phyloP scores from a whole-genome alignment of 2,888 invertebrate genomes.

The Dasypolia templi region DNA sequence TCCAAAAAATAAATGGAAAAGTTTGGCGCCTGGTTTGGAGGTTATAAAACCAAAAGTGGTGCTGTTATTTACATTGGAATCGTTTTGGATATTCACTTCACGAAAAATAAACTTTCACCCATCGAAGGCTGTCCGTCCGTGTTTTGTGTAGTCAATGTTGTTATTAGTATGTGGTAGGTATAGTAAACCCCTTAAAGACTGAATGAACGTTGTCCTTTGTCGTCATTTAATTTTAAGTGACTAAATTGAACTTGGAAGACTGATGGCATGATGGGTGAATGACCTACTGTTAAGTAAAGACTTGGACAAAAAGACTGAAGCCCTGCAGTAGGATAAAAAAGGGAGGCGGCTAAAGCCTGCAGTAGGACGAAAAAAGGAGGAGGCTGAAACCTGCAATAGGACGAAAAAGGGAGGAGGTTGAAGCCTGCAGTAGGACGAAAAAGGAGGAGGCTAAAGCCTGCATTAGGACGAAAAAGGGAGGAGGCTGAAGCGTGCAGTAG shows the following conservation, averaged over 20 bases:
- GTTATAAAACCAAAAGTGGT: conserved; percentile 5
- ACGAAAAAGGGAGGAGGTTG: neutral
- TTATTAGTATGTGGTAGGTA: neutral
- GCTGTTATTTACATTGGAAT: too few relatives aligned
- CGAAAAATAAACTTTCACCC: conserved; percentile 9
- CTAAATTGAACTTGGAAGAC: neutral
- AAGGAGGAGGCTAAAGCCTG: too few relatives aligned
- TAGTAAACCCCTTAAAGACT: neutral
- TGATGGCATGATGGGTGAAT: neutral
- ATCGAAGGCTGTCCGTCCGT: neutral
- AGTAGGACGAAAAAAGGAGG: neutral
- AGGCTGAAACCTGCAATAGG: too few relatives aligned
- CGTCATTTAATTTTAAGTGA: neutral
- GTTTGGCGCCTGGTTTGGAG: neutral
- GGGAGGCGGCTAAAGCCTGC: neutral
- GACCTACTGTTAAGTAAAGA: neutral
- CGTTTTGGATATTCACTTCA: conserved; percentile 19
- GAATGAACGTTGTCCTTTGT: neutral
- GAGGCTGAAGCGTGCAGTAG: too few relatives aligned
- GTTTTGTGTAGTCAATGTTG: neutral
- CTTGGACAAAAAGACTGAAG: too few relatives aligned
- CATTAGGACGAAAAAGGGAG: neutral
- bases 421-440: neutral
- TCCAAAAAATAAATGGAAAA: conserved; percentile 1
- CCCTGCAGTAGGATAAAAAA: too few relatives aligned